Evolutionary conservation across 2,888 invertebrate species (phyloP).

Genomic region (Vesta saturnalis): DNA sequence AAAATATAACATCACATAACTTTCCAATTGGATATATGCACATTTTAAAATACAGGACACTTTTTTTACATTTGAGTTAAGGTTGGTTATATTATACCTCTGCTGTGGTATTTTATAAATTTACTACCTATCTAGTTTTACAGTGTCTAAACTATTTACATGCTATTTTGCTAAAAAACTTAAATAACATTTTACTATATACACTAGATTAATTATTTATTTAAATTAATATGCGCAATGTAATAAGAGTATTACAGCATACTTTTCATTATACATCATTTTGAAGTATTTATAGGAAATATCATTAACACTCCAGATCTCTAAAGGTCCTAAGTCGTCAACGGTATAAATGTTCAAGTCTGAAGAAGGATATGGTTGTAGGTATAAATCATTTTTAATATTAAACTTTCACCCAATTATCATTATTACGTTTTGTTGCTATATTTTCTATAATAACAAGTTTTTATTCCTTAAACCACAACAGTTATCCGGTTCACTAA

Average conservation of each 20-base stretch:
- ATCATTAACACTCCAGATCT: conserved; percentile 13
- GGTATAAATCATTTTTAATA: neutral
- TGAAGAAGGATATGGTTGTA: conserved; percentile 9
- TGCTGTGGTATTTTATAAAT: too few species aligned
- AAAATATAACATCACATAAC: too few species aligned
- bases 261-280: conserved; percentile 11
- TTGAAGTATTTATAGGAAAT: conserved; percentile 8
- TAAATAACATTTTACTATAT: too few species aligned
- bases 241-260: conserved; percentile 9
- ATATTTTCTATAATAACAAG: conserved; percentile 7
- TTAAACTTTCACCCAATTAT: conserved; percentile 12
- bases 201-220: too few species aligned
- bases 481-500: neutral
- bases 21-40: too few species aligned
- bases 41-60: too few species aligned
- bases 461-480: conserved; percentile 5
- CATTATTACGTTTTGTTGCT: neutral
- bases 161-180: too few species aligned
- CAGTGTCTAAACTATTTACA: too few species aligned
- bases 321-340: neutral
- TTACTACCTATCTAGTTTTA: too few species aligned
- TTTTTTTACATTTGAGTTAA: too few species aligned
- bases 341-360: conserved; percentile 6
- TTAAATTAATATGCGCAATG: neutral
- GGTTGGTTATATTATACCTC: too few species aligned